Base-by-base conservation (phyloP, 2,113 vertebrate genomes). In the Spermophilus dauricus region DNA sequence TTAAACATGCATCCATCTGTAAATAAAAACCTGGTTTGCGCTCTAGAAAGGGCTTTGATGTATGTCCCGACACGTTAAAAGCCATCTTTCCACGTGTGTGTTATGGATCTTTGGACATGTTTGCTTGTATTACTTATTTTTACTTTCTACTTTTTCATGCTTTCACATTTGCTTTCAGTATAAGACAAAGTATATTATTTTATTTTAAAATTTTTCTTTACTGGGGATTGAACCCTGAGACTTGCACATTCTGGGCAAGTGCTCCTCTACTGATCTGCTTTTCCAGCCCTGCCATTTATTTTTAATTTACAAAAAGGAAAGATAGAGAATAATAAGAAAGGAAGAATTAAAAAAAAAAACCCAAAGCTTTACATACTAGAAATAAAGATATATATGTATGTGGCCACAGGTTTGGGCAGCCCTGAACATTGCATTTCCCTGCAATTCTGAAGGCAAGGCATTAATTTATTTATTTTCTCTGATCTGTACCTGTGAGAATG, bases 341-440 rank as follows among this genome's bases (percentile, higher is more conserved):
- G 12, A 61, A 61, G 73, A 28, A 13, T 28, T 53, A 4, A 12
- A 94, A 22, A 88, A 20, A n/a, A 37, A n/a, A 69, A 24, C 16
- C 4, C 17, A n/a, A 16, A 24, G 8, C 13, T 24, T 84, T 78
- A 26, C 5, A 22, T 3, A 5, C 26, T 9, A 2, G 14, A 42
- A 8, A 2, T 14, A 42, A 1, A 61, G 32, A 61, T 1, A 32
- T 1, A 20, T 14, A 5, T 1, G 1, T 0, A 4, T 51, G 6
- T 16, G 14, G 17, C 5, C 0, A 6, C 17, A 34, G 1, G n/a
- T 69, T n/a, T 51, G 39, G 2, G 34, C 5, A 26, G 30, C 4
- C 30, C 45, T 58, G 32, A 20, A 65, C 26, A 56, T 0, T 37
- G 78, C 32, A 4, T 8, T 76, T 75, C 53, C 11, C 48, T 11